A percentile compares a stretch with the other conserved stretches of the same genome.
Conservation (phyloP, 2,888 invertebrate species). For the Lasioglossum lativentre region DNA sequence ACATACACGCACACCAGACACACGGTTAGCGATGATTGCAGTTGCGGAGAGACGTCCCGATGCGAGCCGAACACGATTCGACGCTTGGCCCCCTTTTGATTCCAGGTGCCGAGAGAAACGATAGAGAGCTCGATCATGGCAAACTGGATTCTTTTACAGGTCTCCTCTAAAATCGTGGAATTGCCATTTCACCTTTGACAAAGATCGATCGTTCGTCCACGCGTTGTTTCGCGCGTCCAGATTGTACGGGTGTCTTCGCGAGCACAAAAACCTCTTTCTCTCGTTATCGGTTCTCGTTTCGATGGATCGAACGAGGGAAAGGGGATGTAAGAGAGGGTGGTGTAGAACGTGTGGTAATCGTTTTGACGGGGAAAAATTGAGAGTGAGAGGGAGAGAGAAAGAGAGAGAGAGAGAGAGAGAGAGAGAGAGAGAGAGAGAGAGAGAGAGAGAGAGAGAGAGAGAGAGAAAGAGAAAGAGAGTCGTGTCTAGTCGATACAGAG, state of each 20-base stretch:
- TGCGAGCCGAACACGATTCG: constrained; percentile 3
- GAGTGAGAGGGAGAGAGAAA: constrained; percentile 17
- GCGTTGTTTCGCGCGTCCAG: constrained; percentile 13
- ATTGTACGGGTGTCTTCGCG: constrained; percentile 9
- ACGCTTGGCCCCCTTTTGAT: constrained; percentile 37
- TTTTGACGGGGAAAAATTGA: not conserved
- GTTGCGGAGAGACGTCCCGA: constrained; percentile 8
- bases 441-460: constrained; percentile 19
- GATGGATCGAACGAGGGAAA: not conserved
- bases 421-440: constrained; percentile 20
- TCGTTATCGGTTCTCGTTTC: not conserved
- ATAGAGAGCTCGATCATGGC: not conserved
- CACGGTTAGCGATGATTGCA: not conserved
- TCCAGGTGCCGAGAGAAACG: constrained; percentile 24
- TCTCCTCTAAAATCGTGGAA: not conserved
- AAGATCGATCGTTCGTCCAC: not conserved
- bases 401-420: constrained; percentile 26
- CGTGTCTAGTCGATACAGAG: constrained; percentile 30
- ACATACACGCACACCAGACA: constrained; percentile 21
- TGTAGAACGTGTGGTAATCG: not conserved
- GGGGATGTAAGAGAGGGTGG: not conserved
- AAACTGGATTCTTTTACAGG: constrained; percentile 23
- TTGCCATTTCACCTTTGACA: not conserved
- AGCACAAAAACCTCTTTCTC: not conserved
- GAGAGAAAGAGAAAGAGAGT: constrained; percentile 27